phyloP scores from a whole-genome alignment of 2,797 vertebrate genomes.

The Sparus aurata region DNA sequence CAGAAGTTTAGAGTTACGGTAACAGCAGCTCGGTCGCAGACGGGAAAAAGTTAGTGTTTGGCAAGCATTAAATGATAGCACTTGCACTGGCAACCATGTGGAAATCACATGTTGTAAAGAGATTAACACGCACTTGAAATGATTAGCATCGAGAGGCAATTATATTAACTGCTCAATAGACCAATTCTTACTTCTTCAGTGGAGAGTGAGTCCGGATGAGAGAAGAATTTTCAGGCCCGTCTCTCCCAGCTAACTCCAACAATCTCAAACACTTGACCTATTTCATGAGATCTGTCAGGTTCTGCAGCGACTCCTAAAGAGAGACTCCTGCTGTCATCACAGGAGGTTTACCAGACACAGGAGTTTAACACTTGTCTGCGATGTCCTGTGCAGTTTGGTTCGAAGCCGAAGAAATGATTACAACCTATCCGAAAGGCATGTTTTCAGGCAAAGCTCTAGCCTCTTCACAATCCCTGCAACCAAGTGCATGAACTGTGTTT shows the following conservation, averaged over 20 bases:
- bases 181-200: slow-evolving; percentile 66
- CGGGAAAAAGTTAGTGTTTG: slow-evolving; percentile 39
- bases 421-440: neutral
- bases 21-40: slow-evolving; percentile 40
- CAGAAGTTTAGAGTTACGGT: slow-evolving; percentile 35
- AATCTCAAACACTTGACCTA: slow-evolving; percentile 67
- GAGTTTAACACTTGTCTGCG: slow-evolving; percentile 23
- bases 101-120: slow-evolving; percentile 78
- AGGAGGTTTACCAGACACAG: slow-evolving; percentile 52
- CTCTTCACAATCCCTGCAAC: neutral
- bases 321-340: slow-evolving; percentile 59
- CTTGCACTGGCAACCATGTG: slow-evolving; percentile 69
- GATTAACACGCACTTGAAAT: slow-evolving; percentile 76
- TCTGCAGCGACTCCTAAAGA: slow-evolving; percentile 57
- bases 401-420: neutral
- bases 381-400: neutral
- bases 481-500: neutral
- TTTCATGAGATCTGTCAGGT: slow-evolving; percentile 72
- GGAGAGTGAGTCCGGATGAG: slow-evolving; percentile 49
- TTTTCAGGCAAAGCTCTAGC: neutral
- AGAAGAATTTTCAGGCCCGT: slow-evolving; percentile 39
- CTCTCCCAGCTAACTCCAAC: slow-evolving; percentile 46
- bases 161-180: slow-evolving; percentile 79
- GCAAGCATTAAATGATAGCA: slow-evolving; percentile 48
- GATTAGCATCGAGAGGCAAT: slow-evolving; percentile 70